Percentiles rank a stretch among this genome's conserved stretches.
Conservation (phyloP, 2,113 vertebrate species). For the Felis chaus region DNA sequence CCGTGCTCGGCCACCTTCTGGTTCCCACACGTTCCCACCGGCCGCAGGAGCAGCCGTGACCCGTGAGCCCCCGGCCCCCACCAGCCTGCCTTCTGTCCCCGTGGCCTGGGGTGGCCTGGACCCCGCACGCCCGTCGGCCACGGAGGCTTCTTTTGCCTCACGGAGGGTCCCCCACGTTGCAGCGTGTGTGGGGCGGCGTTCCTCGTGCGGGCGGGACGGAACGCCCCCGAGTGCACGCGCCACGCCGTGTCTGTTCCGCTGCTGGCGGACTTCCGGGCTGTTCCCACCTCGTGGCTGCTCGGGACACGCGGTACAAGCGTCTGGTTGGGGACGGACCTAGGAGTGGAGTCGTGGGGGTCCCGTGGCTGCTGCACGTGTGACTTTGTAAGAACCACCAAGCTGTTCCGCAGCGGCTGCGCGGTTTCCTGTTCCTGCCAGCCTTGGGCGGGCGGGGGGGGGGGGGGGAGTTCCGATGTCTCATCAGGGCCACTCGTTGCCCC, state of each 20-base stretch:
- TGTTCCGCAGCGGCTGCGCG: rapidly evolving
- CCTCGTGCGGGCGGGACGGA: not conserved
- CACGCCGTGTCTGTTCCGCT: rapidly evolving
- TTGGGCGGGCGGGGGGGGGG: rapidly evolving
- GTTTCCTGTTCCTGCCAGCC: not conserved
- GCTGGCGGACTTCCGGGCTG: rapidly evolving
- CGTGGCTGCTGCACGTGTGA: rapidly evolving
- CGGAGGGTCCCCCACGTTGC: not conserved
- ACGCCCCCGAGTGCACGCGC: rapidly evolving
- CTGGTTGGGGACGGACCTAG: rapidly evolving
- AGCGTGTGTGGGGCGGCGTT: too few species aligned
- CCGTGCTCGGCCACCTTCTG: not conserved
- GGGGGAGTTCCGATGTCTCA: not conserved
- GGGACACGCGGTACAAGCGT: too few species aligned
- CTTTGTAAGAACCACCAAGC: too few species aligned
- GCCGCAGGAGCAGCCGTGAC: not conserved
- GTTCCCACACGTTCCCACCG: rapidly evolving
- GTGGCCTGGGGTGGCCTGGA: not conserved
- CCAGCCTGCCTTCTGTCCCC: not conserved
- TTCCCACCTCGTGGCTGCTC: not conserved
- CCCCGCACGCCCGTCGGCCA: not conserved
- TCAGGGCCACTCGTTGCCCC: rapidly evolving
- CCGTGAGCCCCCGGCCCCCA: not conserved
- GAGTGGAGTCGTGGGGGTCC: not conserved
- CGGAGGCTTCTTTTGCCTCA: not conserved